These are phyloP conservation scores for Bucorvus abyssinicus DNA, from an alignment of 2,797 vertebrate species.

Conservation along the genomic window DNA sequence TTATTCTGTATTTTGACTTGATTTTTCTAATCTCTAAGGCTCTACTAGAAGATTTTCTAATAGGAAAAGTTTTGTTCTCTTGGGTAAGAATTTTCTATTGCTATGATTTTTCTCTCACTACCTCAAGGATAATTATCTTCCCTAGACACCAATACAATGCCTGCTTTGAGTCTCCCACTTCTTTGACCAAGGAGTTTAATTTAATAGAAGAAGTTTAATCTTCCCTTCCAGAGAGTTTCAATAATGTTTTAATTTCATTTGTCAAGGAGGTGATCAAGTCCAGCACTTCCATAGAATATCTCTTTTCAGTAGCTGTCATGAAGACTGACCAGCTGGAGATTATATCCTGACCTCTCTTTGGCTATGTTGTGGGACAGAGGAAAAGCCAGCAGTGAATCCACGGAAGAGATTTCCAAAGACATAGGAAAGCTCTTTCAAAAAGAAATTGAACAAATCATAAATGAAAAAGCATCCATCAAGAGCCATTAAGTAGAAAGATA, in stretches of 20 bases:
- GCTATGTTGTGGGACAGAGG: neutral
- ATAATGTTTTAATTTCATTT: constrained; percentile 5
- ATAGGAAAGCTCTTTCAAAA: neutral
- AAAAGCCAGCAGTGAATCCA: neutral
- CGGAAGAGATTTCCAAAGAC: neutral
- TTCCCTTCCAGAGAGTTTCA: neutral
- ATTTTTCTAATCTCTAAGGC: neutral
- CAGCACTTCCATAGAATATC: neutral
- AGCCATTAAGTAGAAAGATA: neutral
- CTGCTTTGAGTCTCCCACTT: neutral
- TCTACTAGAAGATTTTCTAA: neutral
- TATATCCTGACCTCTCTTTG: neutral
- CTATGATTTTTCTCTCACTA: neutral
- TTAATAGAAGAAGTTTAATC: constrained; percentile 2
- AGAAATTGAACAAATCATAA: neutral
- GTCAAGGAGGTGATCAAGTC: neutral
- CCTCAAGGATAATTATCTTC: constrained; percentile 27
- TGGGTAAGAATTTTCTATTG: constrained; percentile 9
- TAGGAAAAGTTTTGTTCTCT: constrained; percentile 8
- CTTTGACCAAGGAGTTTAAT: neutral
- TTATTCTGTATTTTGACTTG: neutral
- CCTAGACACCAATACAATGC: neutral
- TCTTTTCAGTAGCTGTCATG: neutral
- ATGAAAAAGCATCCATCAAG: neutral
- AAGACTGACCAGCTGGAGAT: neutral